Evolutionary conservation across 2,113 vertebrate species (phyloP), one percentile per base, ranked within the genome.

Genomic region (Mesoclemmys tuberculata): DNA sequence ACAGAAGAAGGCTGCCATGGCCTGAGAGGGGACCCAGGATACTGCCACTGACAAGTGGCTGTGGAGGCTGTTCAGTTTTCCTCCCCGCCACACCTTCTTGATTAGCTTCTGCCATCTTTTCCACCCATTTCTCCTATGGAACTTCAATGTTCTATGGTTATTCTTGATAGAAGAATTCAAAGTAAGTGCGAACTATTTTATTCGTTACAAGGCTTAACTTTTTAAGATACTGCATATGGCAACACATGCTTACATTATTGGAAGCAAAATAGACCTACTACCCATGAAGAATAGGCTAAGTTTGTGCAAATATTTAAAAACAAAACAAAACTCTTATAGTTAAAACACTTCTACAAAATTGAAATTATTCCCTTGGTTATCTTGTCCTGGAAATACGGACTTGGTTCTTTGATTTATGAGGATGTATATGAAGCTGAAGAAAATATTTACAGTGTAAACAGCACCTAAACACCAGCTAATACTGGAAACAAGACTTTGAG

Each of bases 391-490:
- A 92, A 95, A 80, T 51, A 90, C 24, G n/a, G 89, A 7, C 51
- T n/a, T 61, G 64, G 61, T 92, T 78, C 84, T 95, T 93, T 87
- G 51, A 27, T 61, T 93, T 46, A 82, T 35, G 27, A 82, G 90
- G 54, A 84, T 95, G 81, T 93, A 75, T 96, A 49, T 82, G 8
- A 10, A 84, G 56, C 44, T 94, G 71, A 84, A 93, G 68, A 95
- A 93, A 96, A 93, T 91, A 93, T 96, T 97, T 96, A 96, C 85
- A 78, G 91, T 95, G 14, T 91, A 93, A 96, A 81, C 88, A 94
- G 29, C 78, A 80, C 68, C 35, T 80, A 92, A 95, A 18, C 58
- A 82, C 44, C 27, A 91, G 51, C 92, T 94, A 88, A 91, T 92
- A 44, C 44, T 95, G 87, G 84, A 95, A 95, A 82, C 41, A 88